phyloP scores from a whole-genome alignment of 2,113 vertebrate genomes.

The Catagonus wagneri region DNA sequence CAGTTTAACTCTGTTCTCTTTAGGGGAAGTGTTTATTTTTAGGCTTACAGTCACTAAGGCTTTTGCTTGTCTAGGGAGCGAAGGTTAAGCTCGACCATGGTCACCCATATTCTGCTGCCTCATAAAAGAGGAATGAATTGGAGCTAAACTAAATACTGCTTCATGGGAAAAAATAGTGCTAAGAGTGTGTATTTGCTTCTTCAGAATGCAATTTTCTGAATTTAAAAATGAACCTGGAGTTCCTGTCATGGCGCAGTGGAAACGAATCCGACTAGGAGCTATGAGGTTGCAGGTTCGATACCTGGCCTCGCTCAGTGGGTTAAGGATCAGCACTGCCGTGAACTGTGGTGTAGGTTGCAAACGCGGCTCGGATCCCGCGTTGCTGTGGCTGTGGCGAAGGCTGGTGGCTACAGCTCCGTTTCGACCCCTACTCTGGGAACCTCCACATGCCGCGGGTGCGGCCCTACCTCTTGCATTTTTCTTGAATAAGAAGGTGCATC shows the following conservation, averaged over 20 bases:
- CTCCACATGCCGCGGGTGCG: too few relatives aligned
- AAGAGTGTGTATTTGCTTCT: neutral
- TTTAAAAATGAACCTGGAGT: constrained; percentile 65
- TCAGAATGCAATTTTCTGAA: constrained; percentile 17
- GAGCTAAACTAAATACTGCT: neutral
- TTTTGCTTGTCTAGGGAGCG: neutral
- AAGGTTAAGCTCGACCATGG: neutral
- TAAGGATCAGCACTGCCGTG: too few relatives aligned
- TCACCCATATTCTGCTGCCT: neutral
- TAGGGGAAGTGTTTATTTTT: neutral
- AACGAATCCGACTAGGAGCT: too few relatives aligned
- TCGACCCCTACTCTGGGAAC: too few relatives aligned
- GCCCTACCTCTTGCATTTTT: neutral
- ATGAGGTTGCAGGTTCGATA: too few relatives aligned
- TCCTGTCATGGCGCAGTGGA: too few relatives aligned
- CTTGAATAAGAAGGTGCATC: neutral
- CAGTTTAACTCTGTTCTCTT: neutral
- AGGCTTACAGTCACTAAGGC: neutral
- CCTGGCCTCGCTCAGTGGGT: too few relatives aligned
- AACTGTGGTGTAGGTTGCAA: too few relatives aligned
- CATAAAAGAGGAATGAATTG: neutral
- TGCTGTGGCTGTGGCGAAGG: too few relatives aligned
- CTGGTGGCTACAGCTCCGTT: too few relatives aligned
- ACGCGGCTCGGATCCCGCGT: too few relatives aligned
- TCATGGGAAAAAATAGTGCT: neutral